Base-by-base conservation (phyloP, 2,797 vertebrate species). In the Darevskia mixta region DNA sequence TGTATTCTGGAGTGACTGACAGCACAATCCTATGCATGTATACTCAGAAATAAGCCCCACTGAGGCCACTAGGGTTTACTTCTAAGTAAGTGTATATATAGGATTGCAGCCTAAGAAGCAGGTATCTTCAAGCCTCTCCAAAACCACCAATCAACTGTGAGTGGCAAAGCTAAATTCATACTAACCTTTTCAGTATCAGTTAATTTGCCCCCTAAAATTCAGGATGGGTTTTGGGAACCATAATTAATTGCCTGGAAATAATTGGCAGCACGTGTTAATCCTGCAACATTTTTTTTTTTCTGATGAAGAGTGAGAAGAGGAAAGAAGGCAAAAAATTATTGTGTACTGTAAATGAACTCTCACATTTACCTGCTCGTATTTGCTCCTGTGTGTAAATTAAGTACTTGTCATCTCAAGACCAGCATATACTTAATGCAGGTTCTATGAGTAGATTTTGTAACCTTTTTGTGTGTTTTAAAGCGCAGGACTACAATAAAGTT, bases 231-330 rank as follows among this genome's bases (percentile, higher is more conserved):
- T 43, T 79, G 72, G 35, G 58, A 89, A 89, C 5, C 73, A 45
- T 13, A 80, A 0, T 85, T 61, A 35, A 45, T 23, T 64, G 61
- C 1, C 69, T 86, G 18, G 76, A 94, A 86, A 89, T 67, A 90
- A 71, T 79, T 67, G 41, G 1, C 29, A 73, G 2, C 9, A 18
- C 0, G 13, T 41, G 25, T 13, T 88, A 1, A 32, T 45, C 83
- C 64, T 73, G 2, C 35, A 85, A 5, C 27, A 3, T 18, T 1
- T 0, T 77, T 83, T 77, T 83, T 8, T 7, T 88, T 18, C 11
- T 69, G 82, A 79, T 2, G 49, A 77, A 83, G 72, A 81, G 41
- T 8, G 35, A n/a, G 64, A 77, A 71, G 17, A 15, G n/a, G 35
- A 73, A 77, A 69, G 41, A 67, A 43, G 49, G 20, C 61, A 23